These are phyloP conservation scores for human (Homo sapiens) DNA, from an alignment of 2,113 vertebrate species.

Conservation along the genomic window GRCh38 chr2:8994001-8994500, in stretches of 20 bases:
- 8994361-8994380: neutral
- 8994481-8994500: accelerated
- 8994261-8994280: neutral
- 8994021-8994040: neutral
- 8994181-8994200: neutral
- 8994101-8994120: accelerated
- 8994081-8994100: accelerated
- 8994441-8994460: neutral
- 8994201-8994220: accelerated
- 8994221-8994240: neutral
- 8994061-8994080: accelerated
- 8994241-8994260: neutral
- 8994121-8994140: accelerated
- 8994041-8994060: neutral
- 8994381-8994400: neutral
- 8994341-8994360: neutral
- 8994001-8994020: neutral
- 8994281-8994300: accelerated
- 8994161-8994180: accelerated
- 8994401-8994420: neutral
- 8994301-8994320: neutral
- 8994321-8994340: neutral
- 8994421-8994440: neutral
- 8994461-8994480: neutral
- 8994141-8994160: neutral